Conservation (phyloP, 2,113 vertebrate species). For the Leuciscus idus region DNA sequence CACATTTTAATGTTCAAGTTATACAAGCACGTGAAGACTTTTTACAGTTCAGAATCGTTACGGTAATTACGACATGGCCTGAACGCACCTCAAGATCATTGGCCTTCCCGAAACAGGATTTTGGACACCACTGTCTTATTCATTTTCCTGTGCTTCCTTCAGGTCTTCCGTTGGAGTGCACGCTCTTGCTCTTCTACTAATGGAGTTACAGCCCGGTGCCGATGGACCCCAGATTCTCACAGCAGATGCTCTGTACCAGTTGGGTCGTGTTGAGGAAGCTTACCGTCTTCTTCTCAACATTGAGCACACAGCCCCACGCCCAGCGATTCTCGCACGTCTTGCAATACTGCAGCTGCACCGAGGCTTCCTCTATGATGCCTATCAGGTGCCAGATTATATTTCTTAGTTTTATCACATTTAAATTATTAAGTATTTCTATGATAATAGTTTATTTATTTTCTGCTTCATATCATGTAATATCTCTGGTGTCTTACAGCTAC, state of each 20-base stretch:
- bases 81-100: background rate
- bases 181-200: constrained; percentile 82
- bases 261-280: constrained; percentile 83
- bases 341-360: constrained; percentile 87
- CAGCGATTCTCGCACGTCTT: constrained; percentile 84
- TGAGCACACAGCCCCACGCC: constrained; percentile 73
- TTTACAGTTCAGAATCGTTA: no score
- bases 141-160: constrained; percentile 23
- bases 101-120: background rate
- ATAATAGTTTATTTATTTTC: background rate
- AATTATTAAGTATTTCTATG: background rate
- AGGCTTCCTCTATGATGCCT: constrained; percentile 85
- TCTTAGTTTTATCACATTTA: background rate
- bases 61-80: no score
- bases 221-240: constrained; percentile 80
- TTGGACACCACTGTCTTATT: background rate
- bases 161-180: constrained; percentile 85
- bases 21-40: no score
- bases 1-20: no score
- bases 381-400: constrained; percentile 79
- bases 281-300: constrained; percentile 80
- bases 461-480: background rate
- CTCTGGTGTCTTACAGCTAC: constrained; percentile 72
- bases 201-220: constrained; percentile 80
- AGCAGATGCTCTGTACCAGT: constrained; percentile 88